Conservation (phyloP, 2,888 invertebrate species). For the Emmelina monodactyla region DNA sequence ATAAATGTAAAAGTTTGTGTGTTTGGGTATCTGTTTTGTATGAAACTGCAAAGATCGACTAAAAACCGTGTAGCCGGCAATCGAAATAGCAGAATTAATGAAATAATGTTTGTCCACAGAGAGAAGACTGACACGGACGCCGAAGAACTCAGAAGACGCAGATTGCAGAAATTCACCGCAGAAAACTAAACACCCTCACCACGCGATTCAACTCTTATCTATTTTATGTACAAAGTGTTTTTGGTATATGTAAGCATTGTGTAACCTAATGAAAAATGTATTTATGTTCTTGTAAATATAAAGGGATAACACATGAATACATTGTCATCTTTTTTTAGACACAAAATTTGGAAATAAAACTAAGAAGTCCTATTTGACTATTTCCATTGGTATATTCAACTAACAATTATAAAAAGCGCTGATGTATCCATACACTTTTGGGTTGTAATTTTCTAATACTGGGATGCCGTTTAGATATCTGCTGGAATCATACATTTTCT, state of each 20-base stretch:
- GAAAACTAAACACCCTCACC: constrained; percentile 50
- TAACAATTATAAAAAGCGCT: constrained; percentile 80
- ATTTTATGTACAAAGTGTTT: constrained; percentile 60
- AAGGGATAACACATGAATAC: constrained; percentile 58
- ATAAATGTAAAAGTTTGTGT: no score
- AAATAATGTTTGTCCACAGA: constrained; percentile 24
- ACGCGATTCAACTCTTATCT: constrained; percentile 29
- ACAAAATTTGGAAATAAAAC: constrained; percentile 2
- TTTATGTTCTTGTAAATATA: constrained; percentile 66
- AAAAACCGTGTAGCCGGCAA: no score
- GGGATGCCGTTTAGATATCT: constrained; percentile 72
- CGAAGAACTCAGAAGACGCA: constrained; percentile 76
- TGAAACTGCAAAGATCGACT: no score
- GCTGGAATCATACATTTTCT: constrained; percentile 72
- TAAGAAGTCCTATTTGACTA: constrained; percentile 2
- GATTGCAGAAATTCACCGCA: constrained; percentile 75
- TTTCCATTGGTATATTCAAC: not conserved
- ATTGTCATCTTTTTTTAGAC: constrained; percentile 21
- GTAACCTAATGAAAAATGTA: constrained; percentile 56
- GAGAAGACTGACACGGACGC: constrained; percentile 60
- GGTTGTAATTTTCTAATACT: constrained; percentile 76
- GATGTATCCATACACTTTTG: constrained; percentile 78
- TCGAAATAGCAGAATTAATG: no score
- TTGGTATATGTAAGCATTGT: constrained; percentile 54
- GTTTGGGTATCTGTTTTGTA: no score